Evolutionary conservation across 2,888 invertebrate genomes (phyloP), one percentile per base, ranked within the genome.

Genomic region (Cheilosia vulpina): DNA sequence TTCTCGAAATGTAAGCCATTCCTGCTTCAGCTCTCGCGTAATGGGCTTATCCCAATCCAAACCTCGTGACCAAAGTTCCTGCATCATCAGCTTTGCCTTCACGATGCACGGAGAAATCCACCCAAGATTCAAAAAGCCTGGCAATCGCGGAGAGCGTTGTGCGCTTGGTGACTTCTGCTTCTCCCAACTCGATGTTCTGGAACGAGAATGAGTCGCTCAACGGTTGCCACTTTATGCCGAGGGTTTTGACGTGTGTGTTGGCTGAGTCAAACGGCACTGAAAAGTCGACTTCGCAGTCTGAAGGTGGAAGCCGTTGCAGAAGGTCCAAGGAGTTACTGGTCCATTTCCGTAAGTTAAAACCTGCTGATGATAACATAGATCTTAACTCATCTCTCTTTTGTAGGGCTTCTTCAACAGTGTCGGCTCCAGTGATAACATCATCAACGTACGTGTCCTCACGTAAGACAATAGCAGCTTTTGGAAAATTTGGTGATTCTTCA

Each of bases 11-110:
- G 6, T 4, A 24, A 27, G 24, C 68, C 69, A 77, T 27, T 69
- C 58, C 21, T 38, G 21, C 15, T 47, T 6, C 4, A 76, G 27
- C 4, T 47, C 19, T 31, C 11, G n/a, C 0, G 34, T 41, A 27
- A 76, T 13, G n/a, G 58, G 34, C 13, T 34, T 31, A 50, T 76
- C 66, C 66, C 58, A 68, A 1, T 53, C 38, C 4, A 65, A 15
- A 0, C 43, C 65, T 3, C 24, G 27, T 5, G 21, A 9, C 66
- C 66, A 76, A 15, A 68, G 41, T 60, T 62, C 6, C 47, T 77
- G 66, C n/a, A 76, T 66, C 19, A 76, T 17, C 11, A 66, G 27
- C 41, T 68, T 21, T 19, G 15, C 69, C 69, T 43, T n/a, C n/a
- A n/a, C n/a, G n/a, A n/a, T n/a, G n/a, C n/a, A n/a, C n/a, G n/a